A percentile compares a stretch with the other conserved stretches of the same genome.
Evolutionary conservation across 2,888 invertebrate genomes (phyloP).

Genomic region (Drosophila rellima): DNA sequence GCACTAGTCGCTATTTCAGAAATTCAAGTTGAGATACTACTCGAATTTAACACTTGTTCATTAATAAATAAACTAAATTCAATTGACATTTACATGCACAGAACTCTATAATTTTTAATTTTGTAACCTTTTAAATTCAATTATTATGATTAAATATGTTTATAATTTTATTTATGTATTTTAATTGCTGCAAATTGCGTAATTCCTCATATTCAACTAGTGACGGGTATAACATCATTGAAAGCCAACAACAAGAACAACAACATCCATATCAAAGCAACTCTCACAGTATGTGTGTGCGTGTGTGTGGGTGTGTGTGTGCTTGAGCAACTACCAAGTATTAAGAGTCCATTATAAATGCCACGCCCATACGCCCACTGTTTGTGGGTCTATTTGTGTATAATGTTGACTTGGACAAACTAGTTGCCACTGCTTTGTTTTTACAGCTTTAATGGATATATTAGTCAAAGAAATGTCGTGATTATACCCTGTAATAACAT

Average conservation of each 20-base stretch:
- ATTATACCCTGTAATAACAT: background rate
- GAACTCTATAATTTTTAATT: too few species aligned
- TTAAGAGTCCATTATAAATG: conserved; percentile 32
- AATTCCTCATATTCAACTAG: background rate
- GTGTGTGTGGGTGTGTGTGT: conserved; percentile 9
- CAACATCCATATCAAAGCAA: conserved; percentile 20
- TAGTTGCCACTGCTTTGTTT: conserved; percentile 14
- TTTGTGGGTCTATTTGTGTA: conserved; percentile 23
- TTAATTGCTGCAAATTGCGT: too few species aligned
- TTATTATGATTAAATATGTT: too few species aligned
- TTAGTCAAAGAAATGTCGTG: background rate
- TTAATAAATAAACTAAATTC: too few species aligned
- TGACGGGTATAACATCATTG: background rate
- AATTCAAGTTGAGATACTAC: too few species aligned
- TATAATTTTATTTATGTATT: too few species aligned
- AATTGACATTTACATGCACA: too few species aligned
- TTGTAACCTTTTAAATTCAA: too few species aligned
- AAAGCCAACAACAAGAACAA: conserved; percentile 4
- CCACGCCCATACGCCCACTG: conserved; percentile 38
- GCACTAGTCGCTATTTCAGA: too few species aligned
- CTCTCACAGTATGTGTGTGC: background rate
- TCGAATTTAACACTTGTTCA: too few species aligned
- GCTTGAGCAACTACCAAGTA: conserved; percentile 49
- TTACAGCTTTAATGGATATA: background rate
- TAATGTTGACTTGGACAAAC: conserved; percentile 25